Evolutionary conservation across 1,140 invertebrate species (phyloP).

Genomic region (Sipha flava): DNA sequence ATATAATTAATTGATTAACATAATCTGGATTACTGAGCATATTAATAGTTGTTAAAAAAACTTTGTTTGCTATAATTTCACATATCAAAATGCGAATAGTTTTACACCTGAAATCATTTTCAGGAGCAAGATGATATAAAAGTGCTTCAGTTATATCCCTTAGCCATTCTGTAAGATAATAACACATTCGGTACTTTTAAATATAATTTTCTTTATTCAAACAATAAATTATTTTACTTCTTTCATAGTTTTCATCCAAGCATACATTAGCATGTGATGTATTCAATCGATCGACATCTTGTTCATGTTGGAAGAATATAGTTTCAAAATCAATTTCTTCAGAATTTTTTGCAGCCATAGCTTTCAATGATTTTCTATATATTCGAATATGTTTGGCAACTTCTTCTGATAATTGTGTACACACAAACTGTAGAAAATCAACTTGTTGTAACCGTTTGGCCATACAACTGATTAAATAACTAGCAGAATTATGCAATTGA

Average conservation of each 20-base stretch:
- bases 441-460: conserved; percentile 40
- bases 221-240: not conserved
- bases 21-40: conserved; percentile 87
- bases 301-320: conserved; percentile 34
- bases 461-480: conserved; percentile 50
- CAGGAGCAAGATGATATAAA: conserved; percentile 72
- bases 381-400: conserved; percentile 29
- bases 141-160: conserved; percentile 75
- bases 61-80: conserved; percentile 70
- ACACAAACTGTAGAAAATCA: conserved; percentile 28
- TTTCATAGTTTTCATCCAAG: conserved; percentile 4
- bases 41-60: conserved; percentile 70
- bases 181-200: not conserved
- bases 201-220: conserved; percentile 14
- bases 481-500: conserved; percentile 48
- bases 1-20: conserved; percentile 84
- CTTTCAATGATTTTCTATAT: conserved; percentile 30
- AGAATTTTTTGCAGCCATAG: not conserved
- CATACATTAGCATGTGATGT: conserved; percentile 9
- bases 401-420: conserved; percentile 24
- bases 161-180: conserved; percentile 62
- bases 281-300: conserved; percentile 20
- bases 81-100: conserved; percentile 66
- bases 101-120: conserved; percentile 76
- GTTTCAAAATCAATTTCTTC: conserved; percentile 23